phyloP scores from a whole-genome alignment of 2,888 invertebrate species.

The Lysandra bellargus region DNA sequence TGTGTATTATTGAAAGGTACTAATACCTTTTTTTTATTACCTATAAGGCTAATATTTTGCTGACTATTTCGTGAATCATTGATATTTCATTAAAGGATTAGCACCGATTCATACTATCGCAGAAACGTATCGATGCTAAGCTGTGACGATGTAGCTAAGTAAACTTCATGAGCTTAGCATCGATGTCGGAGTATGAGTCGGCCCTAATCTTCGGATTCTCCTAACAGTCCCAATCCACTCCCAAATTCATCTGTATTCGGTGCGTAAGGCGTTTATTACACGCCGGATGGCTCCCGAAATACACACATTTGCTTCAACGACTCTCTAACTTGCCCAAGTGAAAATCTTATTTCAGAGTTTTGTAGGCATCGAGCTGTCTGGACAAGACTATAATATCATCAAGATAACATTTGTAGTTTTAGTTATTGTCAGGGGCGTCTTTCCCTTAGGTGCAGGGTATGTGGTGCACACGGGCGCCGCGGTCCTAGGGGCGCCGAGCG shows the following conservation, averaged over 20 bases:
- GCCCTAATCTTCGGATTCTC: neutral
- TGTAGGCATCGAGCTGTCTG: neutral
- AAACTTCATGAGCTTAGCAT: no score
- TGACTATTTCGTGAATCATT: no score
- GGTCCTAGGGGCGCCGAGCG: no score
- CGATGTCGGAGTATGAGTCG: neutral
- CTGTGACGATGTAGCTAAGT: no score
- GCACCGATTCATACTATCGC: neutral
- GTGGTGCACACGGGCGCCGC: no score
- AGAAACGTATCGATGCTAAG: neutral
- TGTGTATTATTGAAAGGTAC: no score
- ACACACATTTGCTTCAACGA: neutral
- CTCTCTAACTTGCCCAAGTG: neutral
- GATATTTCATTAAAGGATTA: neutral
- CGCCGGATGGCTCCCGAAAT: neutral
- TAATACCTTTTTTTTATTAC: no score
- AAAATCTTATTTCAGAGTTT: neutral
- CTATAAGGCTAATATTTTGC: no score
- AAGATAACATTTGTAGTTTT: neutral
- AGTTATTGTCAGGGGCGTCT: no score
- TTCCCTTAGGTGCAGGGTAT: no score
- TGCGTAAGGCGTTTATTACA: neutral
- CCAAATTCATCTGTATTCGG: neutral
- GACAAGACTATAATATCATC: neutral
- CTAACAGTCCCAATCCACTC: neutral